phyloP scores from a whole-genome alignment of 2,113 vertebrate genomes.

The Plestiodon gilberti region DNA sequence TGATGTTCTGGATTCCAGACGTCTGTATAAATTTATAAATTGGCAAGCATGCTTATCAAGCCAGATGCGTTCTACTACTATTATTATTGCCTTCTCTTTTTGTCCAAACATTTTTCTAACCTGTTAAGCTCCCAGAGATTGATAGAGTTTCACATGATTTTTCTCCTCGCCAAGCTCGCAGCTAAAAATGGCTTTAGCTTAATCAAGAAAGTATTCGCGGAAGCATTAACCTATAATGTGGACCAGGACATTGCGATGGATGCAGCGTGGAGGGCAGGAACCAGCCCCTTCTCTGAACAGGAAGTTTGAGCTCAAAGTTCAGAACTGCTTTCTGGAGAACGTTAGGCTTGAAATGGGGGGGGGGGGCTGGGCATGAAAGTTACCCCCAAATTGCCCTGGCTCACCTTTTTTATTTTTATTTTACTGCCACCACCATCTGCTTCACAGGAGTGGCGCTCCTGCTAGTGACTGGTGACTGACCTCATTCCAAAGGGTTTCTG shows the following conservation, averaged over 20 bases:
- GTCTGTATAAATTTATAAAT: constrained; percentile 23
- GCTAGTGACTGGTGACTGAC: too few species aligned
- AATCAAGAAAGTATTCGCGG: constrained; percentile 2
- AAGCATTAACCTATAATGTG: not conserved
- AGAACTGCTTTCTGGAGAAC: too few species aligned
- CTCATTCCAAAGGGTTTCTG: too few species aligned
- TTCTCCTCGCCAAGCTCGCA: not conserved
- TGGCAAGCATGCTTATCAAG: constrained; percentile 12
- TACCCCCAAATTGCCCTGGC: too few species aligned
- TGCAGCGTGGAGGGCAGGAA: too few species aligned
- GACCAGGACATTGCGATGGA: not conserved
- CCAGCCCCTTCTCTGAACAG: not conserved
- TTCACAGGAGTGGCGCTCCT: too few species aligned
- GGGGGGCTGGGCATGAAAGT: too few species aligned
- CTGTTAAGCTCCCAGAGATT: constrained; percentile 12
- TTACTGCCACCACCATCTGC: too few species aligned
- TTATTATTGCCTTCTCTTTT: constrained; percentile 18
- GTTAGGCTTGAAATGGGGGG: too few species aligned
- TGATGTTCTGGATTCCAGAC: not conserved
- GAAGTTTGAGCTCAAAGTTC: not conserved
- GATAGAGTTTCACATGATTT: not conserved
- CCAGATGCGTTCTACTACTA: not conserved
- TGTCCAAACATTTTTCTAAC: constrained; percentile 27
- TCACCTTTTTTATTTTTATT: too few species aligned
- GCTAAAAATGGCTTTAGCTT: not conserved